These are phyloP conservation scores for Alectura lathami DNA, from an alignment of 2,113 vertebrate genomes.

Conservation along the genomic window DNA sequence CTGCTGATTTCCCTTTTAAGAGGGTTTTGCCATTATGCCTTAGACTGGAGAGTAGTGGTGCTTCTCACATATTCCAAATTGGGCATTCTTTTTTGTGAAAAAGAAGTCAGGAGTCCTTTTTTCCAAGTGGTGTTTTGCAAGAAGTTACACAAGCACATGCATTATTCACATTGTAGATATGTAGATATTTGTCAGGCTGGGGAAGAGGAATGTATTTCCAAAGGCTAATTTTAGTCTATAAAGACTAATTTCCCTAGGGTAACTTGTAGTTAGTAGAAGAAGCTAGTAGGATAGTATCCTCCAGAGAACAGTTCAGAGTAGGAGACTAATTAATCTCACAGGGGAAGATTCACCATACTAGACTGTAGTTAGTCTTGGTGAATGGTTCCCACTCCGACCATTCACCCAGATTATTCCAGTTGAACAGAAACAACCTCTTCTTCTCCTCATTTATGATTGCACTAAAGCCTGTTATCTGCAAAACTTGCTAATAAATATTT, in stretches of 20 bases:
- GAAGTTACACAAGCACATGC: not conserved
- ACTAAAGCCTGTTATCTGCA: not conserved
- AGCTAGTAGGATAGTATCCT: not conserved
- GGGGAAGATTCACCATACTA: not conserved
- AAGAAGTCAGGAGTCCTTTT: not conserved
- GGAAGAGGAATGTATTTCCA: constrained; percentile 33
- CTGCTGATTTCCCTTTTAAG: not conserved
- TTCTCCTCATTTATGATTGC: not conserved
- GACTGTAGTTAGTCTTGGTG: not conserved
- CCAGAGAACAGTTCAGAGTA: not conserved
- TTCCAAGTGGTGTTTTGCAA: not conserved
- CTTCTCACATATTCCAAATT: not conserved
- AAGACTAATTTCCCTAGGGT: constrained; percentile 56
- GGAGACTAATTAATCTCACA: constrained; percentile 49
- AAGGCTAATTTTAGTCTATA: constrained; percentile 63
- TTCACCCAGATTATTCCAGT: not conserved
- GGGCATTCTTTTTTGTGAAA: not conserved
- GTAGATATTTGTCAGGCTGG: constrained; percentile 46
- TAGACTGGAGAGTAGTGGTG: not conserved
- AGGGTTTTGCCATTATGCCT: not conserved
- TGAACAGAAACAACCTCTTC: not conserved
- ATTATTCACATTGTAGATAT: constrained; percentile 37
- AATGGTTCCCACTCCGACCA: not conserved
- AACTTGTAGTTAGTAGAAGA: not conserved
- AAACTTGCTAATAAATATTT: not conserved